Conservation (phyloP, 2,113 vertebrate genomes). For the Aptenodytes forsteri region DNA sequence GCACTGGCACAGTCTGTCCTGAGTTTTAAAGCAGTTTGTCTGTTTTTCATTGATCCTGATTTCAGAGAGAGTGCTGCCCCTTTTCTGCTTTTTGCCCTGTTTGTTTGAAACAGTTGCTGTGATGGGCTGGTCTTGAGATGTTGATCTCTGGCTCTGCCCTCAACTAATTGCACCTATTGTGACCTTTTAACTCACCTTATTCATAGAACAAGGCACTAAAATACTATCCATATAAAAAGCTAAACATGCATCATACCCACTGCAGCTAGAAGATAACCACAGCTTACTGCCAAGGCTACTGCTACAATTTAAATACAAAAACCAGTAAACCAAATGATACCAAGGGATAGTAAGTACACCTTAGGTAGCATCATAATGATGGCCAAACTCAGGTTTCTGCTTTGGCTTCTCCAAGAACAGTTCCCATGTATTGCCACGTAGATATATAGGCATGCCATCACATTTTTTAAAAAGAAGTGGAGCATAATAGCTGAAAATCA, state of each 20-base stretch:
- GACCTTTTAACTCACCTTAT: not conserved
- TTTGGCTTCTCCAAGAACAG: not conserved
- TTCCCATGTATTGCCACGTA: not conserved
- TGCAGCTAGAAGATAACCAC: not conserved
- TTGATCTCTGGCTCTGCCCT: not conserved
- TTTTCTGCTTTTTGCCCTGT: no score
- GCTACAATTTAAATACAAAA: not conserved
- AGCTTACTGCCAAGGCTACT: not conserved
- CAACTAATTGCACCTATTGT: accelerated
- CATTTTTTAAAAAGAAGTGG: not conserved
- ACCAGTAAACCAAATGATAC: not conserved
- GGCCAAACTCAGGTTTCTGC: not conserved
- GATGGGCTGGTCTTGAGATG: accelerated
- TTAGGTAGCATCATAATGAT: not conserved
- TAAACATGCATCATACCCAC: not conserved
- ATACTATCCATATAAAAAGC: no score
- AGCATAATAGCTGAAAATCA: not conserved
- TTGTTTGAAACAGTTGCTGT: not conserved
- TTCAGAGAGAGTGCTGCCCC: not conserved
- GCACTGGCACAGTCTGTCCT: not conserved
- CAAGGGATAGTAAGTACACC: not conserved
- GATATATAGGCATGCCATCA: not conserved
- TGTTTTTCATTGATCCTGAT: not conserved
- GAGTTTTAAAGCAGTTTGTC: not conserved
- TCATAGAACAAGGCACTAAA: not conserved